A percentile compares a stretch with the other conserved stretches of the same genome.
Conservation (phyloP, 2,888 invertebrate genomes). For the Drosophila leonis region DNA sequence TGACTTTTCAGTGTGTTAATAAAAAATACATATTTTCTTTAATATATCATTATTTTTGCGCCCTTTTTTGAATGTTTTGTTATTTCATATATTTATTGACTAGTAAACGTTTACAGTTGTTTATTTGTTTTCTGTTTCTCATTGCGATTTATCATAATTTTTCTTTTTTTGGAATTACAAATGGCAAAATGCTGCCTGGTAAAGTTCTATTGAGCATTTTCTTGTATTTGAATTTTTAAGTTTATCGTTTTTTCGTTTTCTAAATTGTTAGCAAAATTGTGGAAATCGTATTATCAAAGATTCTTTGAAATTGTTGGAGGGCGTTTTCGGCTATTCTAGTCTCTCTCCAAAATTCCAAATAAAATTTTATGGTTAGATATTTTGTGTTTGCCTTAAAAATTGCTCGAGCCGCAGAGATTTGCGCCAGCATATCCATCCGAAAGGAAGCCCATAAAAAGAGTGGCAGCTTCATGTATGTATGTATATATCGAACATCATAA, state of each 20-base stretch:
- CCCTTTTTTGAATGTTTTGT: slow-evolving; percentile 13
- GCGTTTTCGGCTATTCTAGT: slow-evolving; percentile 62
- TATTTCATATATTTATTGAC: slow-evolving; percentile 64
- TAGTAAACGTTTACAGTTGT: slow-evolving; percentile 75
- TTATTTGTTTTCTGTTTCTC: slow-evolving; percentile 37
- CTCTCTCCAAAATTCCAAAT: slow-evolving; percentile 57
- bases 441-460: slow-evolving; percentile 45
- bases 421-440: slow-evolving; percentile 20
- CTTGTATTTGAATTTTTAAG: not conserved
- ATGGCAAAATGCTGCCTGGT: slow-evolving; percentile 64
- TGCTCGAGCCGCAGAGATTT: slow-evolving; percentile 5
- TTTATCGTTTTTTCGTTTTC: slow-evolving; percentile 5
- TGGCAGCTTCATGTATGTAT: slow-evolving; percentile 41
- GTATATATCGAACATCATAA: slow-evolving; percentile 43
- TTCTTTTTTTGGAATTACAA: slow-evolving; percentile 34
- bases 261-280: slow-evolving; percentile 34
- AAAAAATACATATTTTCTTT: slow-evolving; percentile 67
- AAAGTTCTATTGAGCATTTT: slow-evolving; percentile 62
- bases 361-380: slow-evolving; percentile 27
- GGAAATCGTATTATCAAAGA: slow-evolving; percentile 67
- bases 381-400: not conserved
- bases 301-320: slow-evolving; percentile 71
- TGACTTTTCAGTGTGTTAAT: slow-evolving; percentile 65
- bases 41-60: slow-evolving; percentile 23
- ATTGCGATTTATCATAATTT: slow-evolving; percentile 35